Base-by-base conservation (phyloP, 1,140 invertebrate genomes). In the Zelostemma sp. region DNA sequence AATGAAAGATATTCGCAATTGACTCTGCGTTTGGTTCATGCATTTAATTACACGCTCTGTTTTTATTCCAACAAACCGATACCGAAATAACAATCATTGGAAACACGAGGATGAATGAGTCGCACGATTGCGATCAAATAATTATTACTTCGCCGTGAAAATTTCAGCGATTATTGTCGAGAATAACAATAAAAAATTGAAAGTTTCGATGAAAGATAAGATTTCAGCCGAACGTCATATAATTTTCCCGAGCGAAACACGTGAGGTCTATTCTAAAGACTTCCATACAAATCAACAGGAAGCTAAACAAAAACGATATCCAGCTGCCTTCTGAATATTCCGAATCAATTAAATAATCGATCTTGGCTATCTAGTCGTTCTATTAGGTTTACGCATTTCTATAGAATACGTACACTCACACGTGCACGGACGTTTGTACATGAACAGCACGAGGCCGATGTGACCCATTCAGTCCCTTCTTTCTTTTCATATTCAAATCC, bases 401-500 rank as follows among this genome's bases (percentile, higher is more conserved):
- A 70, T 59, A 15, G 11, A 14, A 16, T 48, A 25, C 58, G 64
- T 38, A 66, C 58, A 51, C 57, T 56, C 46, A 48, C 19, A 56
- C 57, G 57, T 41, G 62, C 48, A 35, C 28, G 48, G n/a, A 17
- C 58, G 15, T 35, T 38, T 28, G 12, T 11, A 51, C 31, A 33
- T 64, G 57, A 58, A 65, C 57, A 70, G 60, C 58, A 25, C 67
- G 46, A 49, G 55, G 54, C 41, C 68, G 67, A 69, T 73, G 66
- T 50, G 58, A 70, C 64, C 68, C 74, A 83, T 83, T 81, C 79
- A 81, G 70, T 75, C 59, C 61, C 68, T 65, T 81, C 76, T 68
- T 85, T 84, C 84, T 84, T 84, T 85, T 85, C 83, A 85, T 84
- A 85, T 85, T 85, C 82, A 85, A 85, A 85, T 85, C 73, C 68